Conservation (phyloP, 2,113 vertebrate genomes). For the Chaetodon trifascialis region DNA sequence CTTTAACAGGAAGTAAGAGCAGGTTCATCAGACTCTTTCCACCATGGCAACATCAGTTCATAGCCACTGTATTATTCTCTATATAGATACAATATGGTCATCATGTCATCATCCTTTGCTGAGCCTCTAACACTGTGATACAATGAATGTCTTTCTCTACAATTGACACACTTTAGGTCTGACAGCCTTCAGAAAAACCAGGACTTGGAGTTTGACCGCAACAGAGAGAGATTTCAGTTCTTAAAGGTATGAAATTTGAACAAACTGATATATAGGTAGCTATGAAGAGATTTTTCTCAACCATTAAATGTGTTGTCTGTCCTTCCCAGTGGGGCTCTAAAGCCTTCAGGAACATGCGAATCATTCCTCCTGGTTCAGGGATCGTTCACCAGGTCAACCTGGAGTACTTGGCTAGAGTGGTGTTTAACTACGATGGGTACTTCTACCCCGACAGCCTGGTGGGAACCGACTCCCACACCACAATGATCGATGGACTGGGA, state of each 20-base stretch:
- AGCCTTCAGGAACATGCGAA: slow-evolving; percentile 95
- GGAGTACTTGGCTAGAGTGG: slow-evolving; percentile 95
- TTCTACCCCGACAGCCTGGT: slow-evolving; percentile 97
- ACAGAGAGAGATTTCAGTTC: slow-evolving; percentile 97
- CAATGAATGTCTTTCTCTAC: neutral
- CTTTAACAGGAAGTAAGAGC: slow-evolving; percentile 93
- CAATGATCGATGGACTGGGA: slow-evolving; percentile 97
- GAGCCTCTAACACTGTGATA: neutral
- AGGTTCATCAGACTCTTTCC: neutral
- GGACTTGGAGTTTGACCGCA: slow-evolving; percentile 98
- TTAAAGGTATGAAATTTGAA: slow-evolving; percentile 88
- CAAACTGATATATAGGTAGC: neutral
- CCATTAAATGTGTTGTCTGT: slow-evolving; percentile 8
- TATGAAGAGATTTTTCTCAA: neutral
- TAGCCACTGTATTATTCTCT: neutral
- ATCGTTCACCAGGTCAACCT: slow-evolving; percentile 99
- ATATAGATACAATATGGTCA: neutral
- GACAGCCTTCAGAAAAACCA: slow-evolving; percentile 98
- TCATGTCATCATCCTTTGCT: neutral
- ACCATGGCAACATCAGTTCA: neutral
- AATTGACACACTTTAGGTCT: slow-evolving; percentile 76
- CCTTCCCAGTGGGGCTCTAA: slow-evolving; percentile 93
- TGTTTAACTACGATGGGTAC: slow-evolving; percentile 90
- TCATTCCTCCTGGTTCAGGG: slow-evolving; percentile 97
- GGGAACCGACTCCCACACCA: slow-evolving; percentile 98